Conservation (phyloP, 2,888 invertebrate genomes). For the Drosophila eohydei region DNA sequence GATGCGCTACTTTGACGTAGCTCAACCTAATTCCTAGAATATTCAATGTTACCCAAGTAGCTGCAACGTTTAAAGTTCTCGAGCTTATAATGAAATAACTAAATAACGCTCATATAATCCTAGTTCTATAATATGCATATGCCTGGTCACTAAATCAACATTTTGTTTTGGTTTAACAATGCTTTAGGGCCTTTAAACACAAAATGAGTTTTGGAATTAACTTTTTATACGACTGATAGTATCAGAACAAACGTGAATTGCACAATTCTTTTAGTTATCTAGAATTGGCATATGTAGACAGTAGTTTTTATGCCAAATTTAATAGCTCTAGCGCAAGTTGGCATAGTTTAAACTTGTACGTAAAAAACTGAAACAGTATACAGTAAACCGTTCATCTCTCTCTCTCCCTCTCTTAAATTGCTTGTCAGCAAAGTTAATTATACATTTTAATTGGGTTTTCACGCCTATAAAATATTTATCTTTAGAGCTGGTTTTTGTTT, state of each 20-base stretch:
- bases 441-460: constrained; percentile 1
- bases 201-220: background rate
- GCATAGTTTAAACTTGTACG: background rate
- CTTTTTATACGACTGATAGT: background rate
- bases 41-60: too few relatives aligned
- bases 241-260: background rate
- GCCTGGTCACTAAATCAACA: constrained; percentile 1
- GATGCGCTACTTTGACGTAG: background rate
- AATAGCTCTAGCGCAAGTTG: background rate
- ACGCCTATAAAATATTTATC: constrained; percentile 16
- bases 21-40: background rate
- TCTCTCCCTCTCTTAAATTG: background rate
- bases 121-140: background rate
- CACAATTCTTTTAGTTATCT: constrained; percentile 3
- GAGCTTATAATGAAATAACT: background rate
- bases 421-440: constrained; percentile 7
- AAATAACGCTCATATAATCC: background rate
- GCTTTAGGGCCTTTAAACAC: background rate
- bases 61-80: background rate
- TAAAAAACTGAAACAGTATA: background rate
- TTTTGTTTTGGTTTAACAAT: background rate
- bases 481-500: constrained; percentile 10
- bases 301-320: background rate
- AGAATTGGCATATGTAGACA: constrained; percentile 1
- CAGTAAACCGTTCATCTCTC: background rate